phyloP scores from a whole-genome alignment of 2,797 vertebrate genomes.

The Remorina albescens region DNA sequence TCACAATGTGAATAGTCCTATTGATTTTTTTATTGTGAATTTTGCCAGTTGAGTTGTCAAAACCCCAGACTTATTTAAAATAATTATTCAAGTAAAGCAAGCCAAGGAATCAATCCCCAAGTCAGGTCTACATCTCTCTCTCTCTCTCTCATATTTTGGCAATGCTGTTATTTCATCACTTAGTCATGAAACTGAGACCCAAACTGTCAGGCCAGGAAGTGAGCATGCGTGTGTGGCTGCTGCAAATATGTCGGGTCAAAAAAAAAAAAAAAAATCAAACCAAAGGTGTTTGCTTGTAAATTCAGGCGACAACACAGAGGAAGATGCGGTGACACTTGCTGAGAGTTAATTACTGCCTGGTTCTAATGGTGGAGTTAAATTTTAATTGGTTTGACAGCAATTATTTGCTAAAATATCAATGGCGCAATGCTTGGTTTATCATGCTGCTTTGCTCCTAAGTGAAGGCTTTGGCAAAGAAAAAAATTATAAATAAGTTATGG shows the following conservation, averaged over 20 bases:
- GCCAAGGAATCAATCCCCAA: background rate
- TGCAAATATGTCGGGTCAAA: slow-evolving; percentile 25
- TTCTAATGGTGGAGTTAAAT: slow-evolving; percentile 29
- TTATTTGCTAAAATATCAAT: slow-evolving; percentile 59
- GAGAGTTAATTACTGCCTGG: slow-evolving; percentile 63
- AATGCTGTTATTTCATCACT: slow-evolving; percentile 9
- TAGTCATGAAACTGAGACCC: background rate
- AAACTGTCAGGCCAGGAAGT: background rate
- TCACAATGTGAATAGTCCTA: background rate
- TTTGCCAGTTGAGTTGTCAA: background rate
- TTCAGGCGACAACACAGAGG: slow-evolving; percentile 26
- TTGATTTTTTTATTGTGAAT: background rate
- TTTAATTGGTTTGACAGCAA: slow-evolving; percentile 62
- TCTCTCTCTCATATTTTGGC: no score
- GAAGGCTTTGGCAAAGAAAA: slow-evolving; percentile 41
- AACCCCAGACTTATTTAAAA: background rate
- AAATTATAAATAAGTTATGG: slow-evolving; percentile 46
- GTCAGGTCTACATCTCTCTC: background rate
- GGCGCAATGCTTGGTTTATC: slow-evolving; percentile 50
- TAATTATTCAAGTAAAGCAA: background rate
- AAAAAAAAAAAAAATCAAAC: no score
- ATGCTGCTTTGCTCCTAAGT: slow-evolving; percentile 33
- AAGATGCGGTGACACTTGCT: slow-evolving; percentile 52
- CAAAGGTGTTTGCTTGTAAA: slow-evolving; percentile 25
- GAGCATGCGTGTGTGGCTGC: background rate